Conservation (phyloP, 2,113 vertebrate species). For the Scomber scombrus region DNA sequence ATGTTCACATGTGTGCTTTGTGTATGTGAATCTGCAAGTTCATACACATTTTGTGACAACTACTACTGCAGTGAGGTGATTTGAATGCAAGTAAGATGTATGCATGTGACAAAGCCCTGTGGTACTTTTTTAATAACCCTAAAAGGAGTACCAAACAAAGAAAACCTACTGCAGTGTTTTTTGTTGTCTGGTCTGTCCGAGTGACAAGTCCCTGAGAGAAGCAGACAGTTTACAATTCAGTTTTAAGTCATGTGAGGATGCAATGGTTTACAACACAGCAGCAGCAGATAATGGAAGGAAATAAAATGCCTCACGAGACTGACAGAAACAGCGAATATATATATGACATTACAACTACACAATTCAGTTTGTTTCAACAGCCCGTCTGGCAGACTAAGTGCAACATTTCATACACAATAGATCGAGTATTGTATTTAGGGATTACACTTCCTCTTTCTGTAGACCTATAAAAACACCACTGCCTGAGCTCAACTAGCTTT, state of each 20-base stretch:
- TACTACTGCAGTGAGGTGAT: not conserved
- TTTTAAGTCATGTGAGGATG: slow-evolving; percentile 26
- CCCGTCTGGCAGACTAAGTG: slow-evolving; percentile 20
- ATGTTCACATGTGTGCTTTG: not conserved
- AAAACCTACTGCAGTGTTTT: slow-evolving; percentile 7
- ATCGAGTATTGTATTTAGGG: slow-evolving; percentile 37
- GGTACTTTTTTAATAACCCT: not conserved
- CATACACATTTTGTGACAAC: slow-evolving; percentile 28
- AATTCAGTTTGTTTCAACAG: slow-evolving; percentile 30
- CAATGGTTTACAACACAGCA: slow-evolving; percentile 24
- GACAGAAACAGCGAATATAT: slow-evolving; percentile 45
- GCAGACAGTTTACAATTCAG: slow-evolving; percentile 20
- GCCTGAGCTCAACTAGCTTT: slow-evolving; percentile 29
- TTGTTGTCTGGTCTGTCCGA: slow-evolving; percentile 1
- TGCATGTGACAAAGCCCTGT: not conserved
- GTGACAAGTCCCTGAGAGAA: not conserved
- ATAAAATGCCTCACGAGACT: slow-evolving; percentile 35
- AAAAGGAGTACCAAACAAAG: slow-evolving; percentile 33
- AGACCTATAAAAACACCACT: slow-evolving; percentile 32
- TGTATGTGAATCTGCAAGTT: slow-evolving; percentile 13
- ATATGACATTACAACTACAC: slow-evolving; percentile 42
- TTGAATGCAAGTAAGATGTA: not conserved
- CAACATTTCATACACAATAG: slow-evolving; percentile 55
- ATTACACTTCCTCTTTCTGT: slow-evolving; percentile 52
- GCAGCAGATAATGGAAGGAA: slow-evolving; percentile 33